phyloP scores from a whole-genome alignment of 2,797 vertebrate genomes.

The Tragopan temminckii region DNA sequence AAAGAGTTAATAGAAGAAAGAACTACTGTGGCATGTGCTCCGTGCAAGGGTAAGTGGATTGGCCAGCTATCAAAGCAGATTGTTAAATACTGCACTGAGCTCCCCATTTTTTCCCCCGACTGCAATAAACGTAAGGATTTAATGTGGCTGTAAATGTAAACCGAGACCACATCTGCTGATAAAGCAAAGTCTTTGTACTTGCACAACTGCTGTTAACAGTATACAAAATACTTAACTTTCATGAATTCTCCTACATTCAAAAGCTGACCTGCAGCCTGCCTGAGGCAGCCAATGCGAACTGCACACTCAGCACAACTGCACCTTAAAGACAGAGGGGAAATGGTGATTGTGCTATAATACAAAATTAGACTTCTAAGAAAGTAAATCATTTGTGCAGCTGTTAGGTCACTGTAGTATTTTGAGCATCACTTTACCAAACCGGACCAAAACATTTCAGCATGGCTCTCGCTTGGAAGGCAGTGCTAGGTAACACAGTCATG shows the following conservation, averaged over 20 bases:
- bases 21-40: background rate
- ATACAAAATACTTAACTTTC: constrained; percentile 61
- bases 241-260: constrained; percentile 36
- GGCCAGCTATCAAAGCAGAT: constrained; percentile 52
- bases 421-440: background rate
- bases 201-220: constrained; percentile 25
- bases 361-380: constrained; percentile 46
- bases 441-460: background rate
- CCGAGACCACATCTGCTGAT: constrained; percentile 57
- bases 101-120: background rate
- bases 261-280: constrained; percentile 51
- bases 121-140: constrained; percentile 8
- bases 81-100: constrained; percentile 16
- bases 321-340: constrained; percentile 42
- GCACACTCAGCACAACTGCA: constrained; percentile 43
- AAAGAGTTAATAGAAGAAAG: constrained; percentile 59
- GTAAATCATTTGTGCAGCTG: constrained; percentile 6
- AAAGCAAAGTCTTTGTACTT: constrained; percentile 65
- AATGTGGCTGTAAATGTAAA: constrained; percentile 53
- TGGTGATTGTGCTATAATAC: background rate
- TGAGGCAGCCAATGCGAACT: background rate
- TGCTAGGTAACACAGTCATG: accelerated
- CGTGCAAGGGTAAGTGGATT: constrained; percentile 20
- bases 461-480: background rate
- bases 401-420: background rate